Evolutionary conservation across 1,140 invertebrate genomes (phyloP).

Genomic region (Zaprionus ghesquierei): DNA sequence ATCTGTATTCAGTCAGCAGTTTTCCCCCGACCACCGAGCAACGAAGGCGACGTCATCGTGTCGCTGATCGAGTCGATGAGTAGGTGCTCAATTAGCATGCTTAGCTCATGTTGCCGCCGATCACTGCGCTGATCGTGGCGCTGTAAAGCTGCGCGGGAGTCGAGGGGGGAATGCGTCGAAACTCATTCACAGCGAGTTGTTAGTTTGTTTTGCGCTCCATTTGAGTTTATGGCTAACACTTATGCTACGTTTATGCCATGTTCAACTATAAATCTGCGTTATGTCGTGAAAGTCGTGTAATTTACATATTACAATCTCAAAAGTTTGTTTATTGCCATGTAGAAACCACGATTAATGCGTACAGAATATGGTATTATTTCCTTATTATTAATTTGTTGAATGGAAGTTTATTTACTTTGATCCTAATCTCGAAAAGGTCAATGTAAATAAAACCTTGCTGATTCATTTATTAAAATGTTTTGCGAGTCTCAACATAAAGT

Average conservation of each 20-base stretch:
- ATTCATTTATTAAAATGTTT: neutral
- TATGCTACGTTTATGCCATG: neutral
- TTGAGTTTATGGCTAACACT: neutral
- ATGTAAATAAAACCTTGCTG: neutral
- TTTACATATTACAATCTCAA: neutral
- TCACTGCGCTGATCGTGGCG: conserved; percentile 11
- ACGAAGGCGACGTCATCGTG: conserved; percentile 5
- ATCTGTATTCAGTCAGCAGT: neutral
- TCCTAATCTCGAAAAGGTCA: neutral
- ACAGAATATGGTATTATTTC: neutral
- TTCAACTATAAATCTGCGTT: neutral
- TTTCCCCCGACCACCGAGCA: neutral
- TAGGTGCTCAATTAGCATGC: conserved; percentile 46
- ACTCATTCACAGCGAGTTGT: conserved; percentile 16
- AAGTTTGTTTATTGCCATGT: neutral
- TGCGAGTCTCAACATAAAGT: neutral
- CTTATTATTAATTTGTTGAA: neutral
- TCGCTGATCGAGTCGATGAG: conserved; percentile 33
- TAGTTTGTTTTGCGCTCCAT: neutral
- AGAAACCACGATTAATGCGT: neutral
- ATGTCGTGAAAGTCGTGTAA: too few species aligned
- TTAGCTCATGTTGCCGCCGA: conserved; percentile 32
- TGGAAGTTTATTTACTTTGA: neutral
- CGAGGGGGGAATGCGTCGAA: neutral
- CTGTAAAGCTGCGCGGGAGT: conserved; percentile 3